These are phyloP conservation scores for Gobiocypris rarus DNA, from an alignment of 2,113 vertebrate species.

Conservation along the genomic window DNA sequence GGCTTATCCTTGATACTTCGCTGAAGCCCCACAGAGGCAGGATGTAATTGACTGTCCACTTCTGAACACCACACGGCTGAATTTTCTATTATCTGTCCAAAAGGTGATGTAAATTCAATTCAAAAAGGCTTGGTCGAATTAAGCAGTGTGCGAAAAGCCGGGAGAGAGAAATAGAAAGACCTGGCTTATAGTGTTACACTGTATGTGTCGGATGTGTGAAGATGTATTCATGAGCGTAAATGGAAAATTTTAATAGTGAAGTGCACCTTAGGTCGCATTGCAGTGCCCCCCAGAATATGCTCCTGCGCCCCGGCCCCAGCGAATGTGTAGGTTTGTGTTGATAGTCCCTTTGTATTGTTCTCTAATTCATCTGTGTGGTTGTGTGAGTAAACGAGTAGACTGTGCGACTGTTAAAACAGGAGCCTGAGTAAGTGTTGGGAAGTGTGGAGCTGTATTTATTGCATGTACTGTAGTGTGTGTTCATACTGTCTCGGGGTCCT, in stretches of 20 bases:
- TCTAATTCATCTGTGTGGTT: background rate
- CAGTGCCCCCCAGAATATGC: too few relatives aligned
- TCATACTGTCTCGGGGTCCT: constrained; percentile 28
- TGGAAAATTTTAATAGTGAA: background rate
- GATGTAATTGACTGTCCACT: constrained; percentile 54
- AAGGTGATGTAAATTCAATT: constrained; percentile 52
- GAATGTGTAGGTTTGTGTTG: background rate
- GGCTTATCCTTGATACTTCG: constrained; percentile 43
- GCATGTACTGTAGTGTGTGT: constrained; percentile 8
- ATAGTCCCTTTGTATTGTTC: background rate
- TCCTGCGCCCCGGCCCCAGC: too few relatives aligned
- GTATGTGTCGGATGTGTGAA: constrained; percentile 35
- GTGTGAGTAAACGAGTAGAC: background rate
- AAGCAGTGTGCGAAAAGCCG: constrained; percentile 6
- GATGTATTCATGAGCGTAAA: too few relatives aligned
- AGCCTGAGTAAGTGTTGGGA: background rate
- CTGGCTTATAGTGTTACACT: background rate
- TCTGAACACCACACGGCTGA: constrained; percentile 24
- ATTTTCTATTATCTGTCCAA: constrained; percentile 45
- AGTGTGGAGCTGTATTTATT: constrained; percentile 14
- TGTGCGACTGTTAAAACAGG: background rate
- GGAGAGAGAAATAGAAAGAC: background rate
- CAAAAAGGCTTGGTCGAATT: constrained; percentile 29
- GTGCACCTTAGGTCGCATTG: too few relatives aligned
- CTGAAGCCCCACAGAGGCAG: constrained; percentile 40